Evolutionary conservation across 2,888 invertebrate species (phyloP), one percentile per base, ranked within the genome.

Genomic region (Muscina levida): DNA sequence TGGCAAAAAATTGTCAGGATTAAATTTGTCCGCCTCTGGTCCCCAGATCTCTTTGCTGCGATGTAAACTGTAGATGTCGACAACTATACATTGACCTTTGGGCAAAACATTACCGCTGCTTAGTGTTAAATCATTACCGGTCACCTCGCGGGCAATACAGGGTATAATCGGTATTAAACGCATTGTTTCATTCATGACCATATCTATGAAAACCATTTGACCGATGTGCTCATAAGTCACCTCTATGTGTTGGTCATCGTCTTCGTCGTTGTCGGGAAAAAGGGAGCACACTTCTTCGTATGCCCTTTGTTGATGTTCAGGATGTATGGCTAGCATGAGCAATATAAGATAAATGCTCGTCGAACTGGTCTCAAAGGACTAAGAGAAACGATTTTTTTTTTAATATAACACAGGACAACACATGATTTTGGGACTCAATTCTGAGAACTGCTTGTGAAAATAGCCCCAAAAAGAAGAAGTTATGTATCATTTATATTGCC

Each of bases 1-100:
- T 0, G 90, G 89, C 17, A 89, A 73, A 71, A 90, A 90, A 66
- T 90, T 85, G 11, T 90, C 89, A 0, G 90, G 90, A 84, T 90
- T 87, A 42, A 90, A 90, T 4, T 62, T 83, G 13, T 86, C 84
- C 1, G 90, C 88, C 11, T 88, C 84, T 0, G 83, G 77, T 2
- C 90, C 90, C 90, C 90, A 90, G 70, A 87, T 84, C 15, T 84
- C 73, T 24, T 85, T 85, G 71, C 84, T 84, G n/a, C 89, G 88
- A 77, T 90, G 90, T 84, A 90, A 82, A 51, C 87, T 85, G 53
- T 85, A 89, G 5, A 89, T 86, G 53, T 87, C 84, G 1, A 89
- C 84, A 3, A 83, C 84, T 5, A 89, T 84, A 78, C 86, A 86
- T 8, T 86, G 77, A 0, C 87, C 88, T 59, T 86, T 82, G 0